Conservation (phyloP, 2,888 invertebrate genomes). For the Corythucha ciliata region DNA sequence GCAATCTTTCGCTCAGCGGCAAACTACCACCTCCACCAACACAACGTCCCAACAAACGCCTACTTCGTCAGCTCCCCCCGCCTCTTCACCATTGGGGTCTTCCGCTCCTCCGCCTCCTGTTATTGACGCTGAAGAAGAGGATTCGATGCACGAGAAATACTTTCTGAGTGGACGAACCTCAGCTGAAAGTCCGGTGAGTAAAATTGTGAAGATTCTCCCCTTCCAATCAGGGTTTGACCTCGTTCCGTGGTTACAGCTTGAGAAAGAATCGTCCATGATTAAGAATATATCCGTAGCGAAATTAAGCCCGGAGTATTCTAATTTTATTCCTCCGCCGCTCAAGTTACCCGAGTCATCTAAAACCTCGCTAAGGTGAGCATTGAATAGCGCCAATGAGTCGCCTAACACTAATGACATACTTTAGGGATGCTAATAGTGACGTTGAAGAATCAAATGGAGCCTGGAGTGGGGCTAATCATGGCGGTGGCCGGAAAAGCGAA, state of each 20-base stretch:
- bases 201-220: conserved; percentile 10
- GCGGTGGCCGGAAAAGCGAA: conserved; percentile 25
- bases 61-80: conserved; percentile 14
- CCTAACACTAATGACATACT: not conserved
- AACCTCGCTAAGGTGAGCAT: conserved; percentile 17
- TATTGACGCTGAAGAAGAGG: conserved; percentile 49
- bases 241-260: conserved; percentile 24
- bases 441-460: conserved; percentile 30
- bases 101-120: conserved; percentile 25
- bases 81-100: conserved; percentile 10
- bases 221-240: conserved; percentile 14
- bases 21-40: conserved; percentile 20
- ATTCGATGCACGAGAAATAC: conserved; percentile 74
- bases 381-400: conserved; percentile 9
- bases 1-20: conserved; percentile 36
- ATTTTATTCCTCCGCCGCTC: conserved; percentile 36
- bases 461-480: conserved; percentile 25
- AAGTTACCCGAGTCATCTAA: conserved; percentile 25
- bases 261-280: conserved; percentile 25
- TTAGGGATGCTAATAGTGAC: conserved; percentile 30
- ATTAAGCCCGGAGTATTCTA: conserved; percentile 37
- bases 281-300: conserved; percentile 29
- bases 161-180: conserved; percentile 48
- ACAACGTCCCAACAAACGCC: not conserved
- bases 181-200: conserved; percentile 44